A percentile compares a stretch with the other conserved stretches of the same genome.
phyloP scores from a whole-genome alignment of 2,888 invertebrate species.

The Chelonus formosanus region DNA sequence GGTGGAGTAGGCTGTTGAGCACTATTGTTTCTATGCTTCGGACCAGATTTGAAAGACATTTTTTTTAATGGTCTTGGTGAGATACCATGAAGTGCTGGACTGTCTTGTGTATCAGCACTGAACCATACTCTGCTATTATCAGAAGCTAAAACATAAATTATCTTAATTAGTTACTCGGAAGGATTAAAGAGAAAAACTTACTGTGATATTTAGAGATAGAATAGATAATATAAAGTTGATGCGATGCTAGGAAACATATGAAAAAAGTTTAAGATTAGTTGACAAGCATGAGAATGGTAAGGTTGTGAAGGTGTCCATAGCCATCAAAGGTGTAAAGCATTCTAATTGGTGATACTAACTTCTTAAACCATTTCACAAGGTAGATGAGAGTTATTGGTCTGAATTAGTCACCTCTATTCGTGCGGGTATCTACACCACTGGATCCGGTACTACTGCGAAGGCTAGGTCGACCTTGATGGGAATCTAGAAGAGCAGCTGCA shows the following conservation, averaged over 20 bases:
- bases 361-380: slow-evolving; percentile 50
- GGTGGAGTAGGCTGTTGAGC: slow-evolving; percentile 59
- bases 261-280: too few species aligned
- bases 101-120: slow-evolving; percentile 63
- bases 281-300: slow-evolving; percentile 11
- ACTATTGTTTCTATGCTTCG: slow-evolving; percentile 59
- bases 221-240: not conserved
- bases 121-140: slow-evolving; percentile 69
- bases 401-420: slow-evolving; percentile 62
- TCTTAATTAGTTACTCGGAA: slow-evolving; percentile 25
- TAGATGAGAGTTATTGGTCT: slow-evolving; percentile 53
- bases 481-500: slow-evolving; percentile 70
- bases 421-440: slow-evolving; percentile 58
- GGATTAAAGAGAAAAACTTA: not conserved
- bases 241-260: too few species aligned
- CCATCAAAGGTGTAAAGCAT: slow-evolving; percentile 15
- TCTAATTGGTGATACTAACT: slow-evolving; percentile 51
- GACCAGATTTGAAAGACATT: slow-evolving; percentile 72
- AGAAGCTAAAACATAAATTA: slow-evolving; percentile 53
- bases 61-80: slow-evolving; percentile 78
- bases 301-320: not conserved
- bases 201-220: not conserved
- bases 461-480: slow-evolving; percentile 65
- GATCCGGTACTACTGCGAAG: slow-evolving; percentile 57
- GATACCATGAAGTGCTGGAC: slow-evolving; percentile 65